phyloP scores from a whole-genome alignment of 1,140 invertebrate genomes.

The Heliothis virescens region DNA sequence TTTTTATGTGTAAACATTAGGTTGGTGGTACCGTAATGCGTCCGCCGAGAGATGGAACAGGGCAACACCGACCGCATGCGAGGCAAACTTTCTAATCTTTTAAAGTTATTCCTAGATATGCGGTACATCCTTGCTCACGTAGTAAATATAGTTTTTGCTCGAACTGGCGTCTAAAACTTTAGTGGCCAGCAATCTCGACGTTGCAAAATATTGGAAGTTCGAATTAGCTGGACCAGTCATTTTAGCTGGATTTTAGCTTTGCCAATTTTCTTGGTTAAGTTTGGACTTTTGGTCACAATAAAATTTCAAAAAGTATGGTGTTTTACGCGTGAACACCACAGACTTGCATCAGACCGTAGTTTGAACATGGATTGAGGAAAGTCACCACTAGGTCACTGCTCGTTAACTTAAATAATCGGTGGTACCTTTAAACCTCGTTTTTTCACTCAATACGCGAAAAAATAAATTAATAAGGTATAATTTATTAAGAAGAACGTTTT shows the following conservation, averaged over 20 bases:
- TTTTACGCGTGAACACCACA: neutral
- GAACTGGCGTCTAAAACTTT: conserved; percentile 37
- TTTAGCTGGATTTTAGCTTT: neutral
- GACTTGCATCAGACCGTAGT: neutral
- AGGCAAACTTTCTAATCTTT: conserved; percentile 65
- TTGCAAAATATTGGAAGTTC: conserved; percentile 10
- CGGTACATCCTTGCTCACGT: conserved; percentile 46
- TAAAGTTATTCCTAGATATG: conserved; percentile 55
- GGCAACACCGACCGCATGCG: conserved; percentile 49
- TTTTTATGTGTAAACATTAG: conserved; percentile 51
- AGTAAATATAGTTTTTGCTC: conserved; percentile 53
- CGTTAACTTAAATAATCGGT: too few species aligned
- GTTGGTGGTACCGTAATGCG: conserved; percentile 51
- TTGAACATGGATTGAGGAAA: too few species aligned
- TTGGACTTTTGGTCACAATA: neutral
- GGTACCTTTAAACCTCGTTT: too few species aligned
- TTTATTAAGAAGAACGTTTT: too few species aligned
- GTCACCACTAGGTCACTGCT: too few species aligned
- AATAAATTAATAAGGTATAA: too few species aligned
- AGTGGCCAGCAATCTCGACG: neutral
- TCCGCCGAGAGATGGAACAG: conserved; percentile 50
- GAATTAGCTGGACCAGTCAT: neutral
- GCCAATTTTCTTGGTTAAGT: neutral
- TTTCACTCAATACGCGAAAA: too few species aligned
- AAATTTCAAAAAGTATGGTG: neutral